Base-by-base conservation (phyloP, 2,113 vertebrate species). In the Hippocampus guttulatus region DNA sequence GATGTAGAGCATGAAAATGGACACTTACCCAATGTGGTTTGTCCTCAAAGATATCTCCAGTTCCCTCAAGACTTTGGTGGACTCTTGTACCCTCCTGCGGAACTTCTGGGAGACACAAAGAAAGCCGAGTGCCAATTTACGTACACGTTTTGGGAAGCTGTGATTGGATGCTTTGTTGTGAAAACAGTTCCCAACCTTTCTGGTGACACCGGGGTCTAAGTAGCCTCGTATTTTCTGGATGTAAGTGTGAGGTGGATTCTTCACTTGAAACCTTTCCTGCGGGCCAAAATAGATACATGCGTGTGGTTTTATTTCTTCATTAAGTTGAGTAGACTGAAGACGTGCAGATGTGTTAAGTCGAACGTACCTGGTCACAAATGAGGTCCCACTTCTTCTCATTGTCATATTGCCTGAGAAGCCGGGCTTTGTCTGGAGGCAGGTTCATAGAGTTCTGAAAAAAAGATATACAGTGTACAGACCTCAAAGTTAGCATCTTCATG, bases 311-410 rank as follows among this genome's bases (percentile, higher is more conserved):
- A 65, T 52, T 67, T 51, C 7, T 23, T 49, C 40, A 54, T 3
- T 58, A 41, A 65, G 58, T 52, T 10, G 6, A 11, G 21, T 21
- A 8, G 2, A 57, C 11, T 25, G 52, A 55, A 55, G 23, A 14
- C 3, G 55, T 25, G 11, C 14, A 11, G 15, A 33, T 25, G 16
- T 2, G 15, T 25, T 49, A 16, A 27, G 7, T 25, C 61, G 18
- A 69, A 65, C 8, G 70, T 88, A 98, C 96, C 96, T 98, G 96
- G 89, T 98, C 96, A 55, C 96, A 98, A 84, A 98, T 98, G 69
- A 98, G 94, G 84, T 97, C 96, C 96, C 96, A 98, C 79, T 98
- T 98, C 87, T 98, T 98, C 90, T 97, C 95, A 0, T 96, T 98
- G 91, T 98, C 96, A 0, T 98, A 98, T 81, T 98, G 96, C 4